Conservation (phyloP, 2,113 vertebrate genomes). For the Platycercus adscitus region DNA sequence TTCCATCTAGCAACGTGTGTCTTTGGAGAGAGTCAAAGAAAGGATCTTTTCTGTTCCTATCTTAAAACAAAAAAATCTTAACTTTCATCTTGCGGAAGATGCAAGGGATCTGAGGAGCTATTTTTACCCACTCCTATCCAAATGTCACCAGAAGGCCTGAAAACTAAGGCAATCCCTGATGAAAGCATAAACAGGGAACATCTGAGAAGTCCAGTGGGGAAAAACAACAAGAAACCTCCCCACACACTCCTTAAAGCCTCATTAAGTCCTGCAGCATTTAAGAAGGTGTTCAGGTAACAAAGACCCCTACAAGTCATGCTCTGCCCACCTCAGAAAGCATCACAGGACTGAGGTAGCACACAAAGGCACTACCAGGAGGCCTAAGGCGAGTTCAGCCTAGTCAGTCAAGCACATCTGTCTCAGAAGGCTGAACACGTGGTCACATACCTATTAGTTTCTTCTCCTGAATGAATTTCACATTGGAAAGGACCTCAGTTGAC, state of each 20-base stretch:
- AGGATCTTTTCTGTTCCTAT: background rate
- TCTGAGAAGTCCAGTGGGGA: background rate
- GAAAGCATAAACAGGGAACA: background rate
- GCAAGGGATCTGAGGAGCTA: background rate
- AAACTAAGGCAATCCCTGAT: background rate
- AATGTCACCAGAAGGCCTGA: background rate
- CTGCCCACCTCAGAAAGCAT: background rate
- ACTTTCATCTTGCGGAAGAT: background rate
- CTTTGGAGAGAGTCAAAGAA: background rate
- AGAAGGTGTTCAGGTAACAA: background rate
- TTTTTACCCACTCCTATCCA: background rate
- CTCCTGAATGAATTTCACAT: slow-evolving; percentile 99
- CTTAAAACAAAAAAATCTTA: background rate
- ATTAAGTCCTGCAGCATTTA: background rate
- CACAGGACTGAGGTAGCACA: background rate
- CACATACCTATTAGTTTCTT: slow-evolving; percentile 97
- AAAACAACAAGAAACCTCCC: background rate
- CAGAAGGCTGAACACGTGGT: background rate
- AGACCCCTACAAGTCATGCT: background rate
- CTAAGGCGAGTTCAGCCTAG: background rate
- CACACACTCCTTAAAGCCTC: background rate
- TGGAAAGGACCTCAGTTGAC: slow-evolving; percentile 97
- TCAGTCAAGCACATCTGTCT: background rate
- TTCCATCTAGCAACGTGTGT: rapidly evolving
- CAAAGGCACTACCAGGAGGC: background rate